A percentile compares a stretch with the other conserved stretches of the same genome.
Conservation (phyloP, 2,797 vertebrate genomes). For the Pogoniulus pusillus region DNA sequence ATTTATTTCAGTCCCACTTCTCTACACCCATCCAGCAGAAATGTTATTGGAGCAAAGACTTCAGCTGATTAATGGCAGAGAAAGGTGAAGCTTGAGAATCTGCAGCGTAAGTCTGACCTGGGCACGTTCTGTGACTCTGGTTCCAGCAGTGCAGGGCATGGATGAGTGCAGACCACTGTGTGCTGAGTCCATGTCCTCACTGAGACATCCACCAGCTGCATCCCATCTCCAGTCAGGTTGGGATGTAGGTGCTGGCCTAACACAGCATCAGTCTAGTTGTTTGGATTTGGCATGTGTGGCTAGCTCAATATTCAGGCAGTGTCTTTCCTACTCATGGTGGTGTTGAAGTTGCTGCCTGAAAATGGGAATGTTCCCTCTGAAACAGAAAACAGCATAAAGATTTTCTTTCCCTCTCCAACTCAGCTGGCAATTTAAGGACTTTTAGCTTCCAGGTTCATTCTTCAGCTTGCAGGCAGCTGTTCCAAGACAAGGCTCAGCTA, state of each 20-base stretch:
- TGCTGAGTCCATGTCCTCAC: neutral
- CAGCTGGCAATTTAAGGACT: neutral
- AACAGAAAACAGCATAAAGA: neutral
- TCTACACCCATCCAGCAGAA: neutral
- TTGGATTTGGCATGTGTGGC: neutral
- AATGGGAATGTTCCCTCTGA: neutral
- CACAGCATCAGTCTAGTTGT: neutral
- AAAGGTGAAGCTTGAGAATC: neutral
- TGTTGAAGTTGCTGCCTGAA: neutral
- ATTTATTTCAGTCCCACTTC: neutral
- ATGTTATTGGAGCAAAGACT: neutral
- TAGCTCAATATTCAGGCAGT: neutral
- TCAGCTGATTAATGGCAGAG: neutral
- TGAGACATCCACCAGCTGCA: neutral
- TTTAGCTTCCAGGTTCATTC: neutral
- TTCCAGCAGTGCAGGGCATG: neutral
- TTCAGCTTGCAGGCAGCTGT: neutral
- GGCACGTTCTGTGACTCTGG: fast-evolving
- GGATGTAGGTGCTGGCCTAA: neutral
- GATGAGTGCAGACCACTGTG: fast-evolving
- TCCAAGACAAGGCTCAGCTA: neutral
- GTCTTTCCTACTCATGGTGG: neutral
- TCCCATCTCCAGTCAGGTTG: neutral
- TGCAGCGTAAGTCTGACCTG: neutral
- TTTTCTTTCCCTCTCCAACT: neutral